Conservation (phyloP, 1,140 invertebrate species). For the Anthonomus grandis region DNA sequence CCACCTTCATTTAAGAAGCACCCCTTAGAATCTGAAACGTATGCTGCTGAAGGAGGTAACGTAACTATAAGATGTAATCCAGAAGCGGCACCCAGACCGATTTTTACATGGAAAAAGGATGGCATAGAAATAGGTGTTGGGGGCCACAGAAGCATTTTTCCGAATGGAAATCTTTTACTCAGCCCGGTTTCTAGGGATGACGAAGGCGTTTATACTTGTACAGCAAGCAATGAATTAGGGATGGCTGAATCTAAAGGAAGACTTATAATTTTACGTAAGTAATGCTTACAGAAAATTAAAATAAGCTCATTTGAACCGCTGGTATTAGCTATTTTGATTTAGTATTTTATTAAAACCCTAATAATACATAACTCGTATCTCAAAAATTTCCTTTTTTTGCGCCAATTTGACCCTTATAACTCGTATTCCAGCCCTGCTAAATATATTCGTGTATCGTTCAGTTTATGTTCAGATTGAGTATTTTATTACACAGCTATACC, state of each 20-base stretch:
- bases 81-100: slow-evolving; percentile 88
- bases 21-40: slow-evolving; percentile 83
- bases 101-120: slow-evolving; percentile 90
- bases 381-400: no score
- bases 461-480: no score
- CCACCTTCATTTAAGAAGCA: slow-evolving; percentile 87
- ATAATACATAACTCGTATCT: no score
- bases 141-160: slow-evolving; percentile 73
- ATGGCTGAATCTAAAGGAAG: slow-evolving; percentile 74
- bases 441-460: no score
- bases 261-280: slow-evolving; percentile 81
- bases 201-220: slow-evolving; percentile 85
- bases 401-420: no score
- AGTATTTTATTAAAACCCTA: no score
- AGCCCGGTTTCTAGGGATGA: slow-evolving; percentile 82
- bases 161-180: slow-evolving; percentile 83
- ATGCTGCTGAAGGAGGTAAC: slow-evolving; percentile 87
- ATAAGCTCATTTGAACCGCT: slow-evolving; percentile 14
- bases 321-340: not conserved
- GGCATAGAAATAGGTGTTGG: slow-evolving; percentile 73
- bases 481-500: no score
- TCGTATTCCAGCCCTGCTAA: no score
- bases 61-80: slow-evolving; percentile 89
- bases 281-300: slow-evolving; percentile 7
- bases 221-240: slow-evolving; percentile 81